Conservation (phyloP, 2,888 invertebrate species). For the Strigamia transsilvanica region DNA sequence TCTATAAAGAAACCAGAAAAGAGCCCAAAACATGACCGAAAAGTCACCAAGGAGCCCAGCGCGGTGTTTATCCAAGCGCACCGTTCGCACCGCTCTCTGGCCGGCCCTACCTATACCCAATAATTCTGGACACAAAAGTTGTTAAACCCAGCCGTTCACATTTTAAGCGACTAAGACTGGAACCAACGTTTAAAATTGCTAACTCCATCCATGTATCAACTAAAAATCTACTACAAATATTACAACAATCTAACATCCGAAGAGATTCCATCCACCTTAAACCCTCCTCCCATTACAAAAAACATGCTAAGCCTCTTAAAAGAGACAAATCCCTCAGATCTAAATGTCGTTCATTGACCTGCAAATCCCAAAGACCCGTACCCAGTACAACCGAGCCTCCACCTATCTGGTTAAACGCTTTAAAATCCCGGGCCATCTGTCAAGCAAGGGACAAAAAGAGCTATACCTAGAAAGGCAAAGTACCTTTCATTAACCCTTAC, state of each 20-base stretch:
- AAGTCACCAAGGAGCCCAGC: too few relatives aligned
- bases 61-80: too few relatives aligned
- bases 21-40: too few relatives aligned
- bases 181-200: too few relatives aligned
- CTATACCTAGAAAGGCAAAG: background rate
- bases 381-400: too few relatives aligned
- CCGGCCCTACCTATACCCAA: too few relatives aligned
- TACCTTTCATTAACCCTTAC: slow-evolving; percentile 32
- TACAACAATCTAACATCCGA: too few relatives aligned
- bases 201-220: background rate
- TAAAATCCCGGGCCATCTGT: slow-evolving; percentile 9
- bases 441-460: background rate
- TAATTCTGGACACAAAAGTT: too few relatives aligned
- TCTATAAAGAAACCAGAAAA: too few relatives aligned
- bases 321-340: background rate
- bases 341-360: background rate
- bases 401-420: background rate
- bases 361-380: background rate
- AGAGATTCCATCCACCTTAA: background rate
- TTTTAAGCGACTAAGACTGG: too few relatives aligned
- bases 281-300: background rate
- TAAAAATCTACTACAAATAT: background rate
- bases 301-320: background rate
- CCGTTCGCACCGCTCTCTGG: too few relatives aligned
- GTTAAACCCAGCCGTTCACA: too few relatives aligned